phyloP scores from a whole-genome alignment of 2,888 invertebrate genomes.

The Lucinisca nassula region DNA sequence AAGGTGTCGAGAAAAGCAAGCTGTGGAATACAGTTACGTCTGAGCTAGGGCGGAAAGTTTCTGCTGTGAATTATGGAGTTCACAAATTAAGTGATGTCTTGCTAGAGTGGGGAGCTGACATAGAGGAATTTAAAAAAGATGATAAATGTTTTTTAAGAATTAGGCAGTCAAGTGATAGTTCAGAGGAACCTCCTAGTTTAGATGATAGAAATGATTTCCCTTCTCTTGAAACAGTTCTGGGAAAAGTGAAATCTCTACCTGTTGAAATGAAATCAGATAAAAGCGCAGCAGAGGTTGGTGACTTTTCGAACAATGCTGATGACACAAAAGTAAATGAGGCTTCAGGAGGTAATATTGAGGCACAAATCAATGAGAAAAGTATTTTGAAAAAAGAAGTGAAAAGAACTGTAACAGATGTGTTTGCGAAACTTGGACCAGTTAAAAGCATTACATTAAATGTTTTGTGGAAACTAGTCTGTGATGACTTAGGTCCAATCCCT shows the following conservation, averaged over 20 bases:
- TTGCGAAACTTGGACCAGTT: not conserved
- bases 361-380: not conserved
- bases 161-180: not conserved
- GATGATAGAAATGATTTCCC: not conserved
- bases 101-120: conserved; percentile 25
- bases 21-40: conserved; percentile 38
- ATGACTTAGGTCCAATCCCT: not conserved
- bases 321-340: not conserved
- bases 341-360: too few species aligned
- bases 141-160: not conserved
- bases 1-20: conserved; percentile 10
- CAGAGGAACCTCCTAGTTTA: not conserved
- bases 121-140: not conserved
- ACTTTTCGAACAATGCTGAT: not conserved
- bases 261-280: not conserved
- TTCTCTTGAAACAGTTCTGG: not conserved
- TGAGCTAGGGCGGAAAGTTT: conserved; percentile 38
- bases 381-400: not conserved
- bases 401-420: not conserved
- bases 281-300: too few species aligned
- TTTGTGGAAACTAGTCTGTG: not conserved
- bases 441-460: not conserved
- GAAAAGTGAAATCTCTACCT: not conserved
- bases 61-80: conserved; percentile 35
- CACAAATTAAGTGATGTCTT: conserved; percentile 37